Base-by-base conservation (phyloP, 1,140 invertebrate genomes). In the Drosophila willistoni region DNA sequence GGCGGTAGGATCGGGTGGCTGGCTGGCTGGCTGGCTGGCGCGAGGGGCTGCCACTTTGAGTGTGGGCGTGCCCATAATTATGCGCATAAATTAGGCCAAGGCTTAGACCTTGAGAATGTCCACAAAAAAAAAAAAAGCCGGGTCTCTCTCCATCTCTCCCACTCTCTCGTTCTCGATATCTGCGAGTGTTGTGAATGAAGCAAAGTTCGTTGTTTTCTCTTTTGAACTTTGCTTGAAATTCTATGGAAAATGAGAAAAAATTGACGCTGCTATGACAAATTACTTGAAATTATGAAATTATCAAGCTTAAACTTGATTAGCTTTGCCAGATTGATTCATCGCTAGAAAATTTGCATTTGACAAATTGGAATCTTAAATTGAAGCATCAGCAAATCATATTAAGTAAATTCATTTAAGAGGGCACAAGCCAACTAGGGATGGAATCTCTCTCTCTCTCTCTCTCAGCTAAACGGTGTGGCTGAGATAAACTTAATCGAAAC, bases 11-110 rank as follows among this genome's bases (percentile, higher is more conserved):
- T 7, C 14, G 7, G 19, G 7, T 12, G 14, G 44, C 2, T 47
- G 44, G 14, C 2, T 22, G 44, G 17, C 36, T 14, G 14, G 44
- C 2, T 47, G 44, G 14, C 0, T 22, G 44, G 17, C 36, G 19
- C 19, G 19, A 22, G 19, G 19, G 19, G 19, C 19, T 14, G 34
- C 62, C 39, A 57, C 55, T 51, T 12, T 19, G 17, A 51, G 44
- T 51, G 17, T 76, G 76, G 81, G 77, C 76, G 73, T 83, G 76
- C 68, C 73, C 44, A 74, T 86, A 81, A 85, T 85, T 85, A 86
- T 85, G 81, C 81, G 82, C 81, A 85, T 85, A 86, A 85, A 85
- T 85, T 85, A 85, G 70, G 64, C 65, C 59, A 71, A 55, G 63
- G 63, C 78, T 44, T 34, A 39, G 59, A 56, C 73, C 62, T 78